Evolutionary conservation across 30 jellyfish, hydroid and myxozoan genomes (phyloP), one percentile per base, ranked within the genome.

Genomic region (Aurelia aurita): DNA sequence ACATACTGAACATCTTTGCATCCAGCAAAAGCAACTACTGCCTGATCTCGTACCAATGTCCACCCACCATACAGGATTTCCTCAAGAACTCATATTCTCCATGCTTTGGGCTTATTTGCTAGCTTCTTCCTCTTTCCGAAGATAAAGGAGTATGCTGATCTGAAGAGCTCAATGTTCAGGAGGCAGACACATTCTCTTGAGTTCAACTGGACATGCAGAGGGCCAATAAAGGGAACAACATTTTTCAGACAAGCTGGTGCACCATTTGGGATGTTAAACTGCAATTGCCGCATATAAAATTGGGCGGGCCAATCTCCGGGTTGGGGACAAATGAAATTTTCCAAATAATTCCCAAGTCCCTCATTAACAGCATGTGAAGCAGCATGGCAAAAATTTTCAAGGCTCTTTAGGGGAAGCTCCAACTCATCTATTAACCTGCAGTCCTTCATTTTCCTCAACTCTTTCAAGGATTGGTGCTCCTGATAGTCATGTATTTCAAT

Each of bases 221-320:
- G n/a, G n/a, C n/a, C n/a, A n/a, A n/a, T n/a, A n/a, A n/a, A n/a
- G n/a, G n/a, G n/a, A n/a, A n/a, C n/a, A n/a, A n/a, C n/a, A n/a
- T n/a, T n/a, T n/a, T n/a, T n/a, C n/a, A n/a, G n/a, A n/a, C n/a
- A n/a, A n/a, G n/a, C n/a, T n/a, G n/a, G n/a, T n/a, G n/a, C n/a
- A n/a, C n/a, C n/a, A n/a, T n/a, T n/a, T n/a, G n/a, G n/a, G n/a
- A n/a, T n/a, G n/a, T n/a, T n/a, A n/a, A n/a, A n/a, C n/a, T n/a
- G n/a, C n/a, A n/a, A n/a, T n/a, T n/a, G n/a, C n/a, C n/a, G n/a
- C n/a, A n/a, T n/a, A n/a, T n/a, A n/a, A n/a, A n/a, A n/a, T 47
- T 58, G 89, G 10, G 89, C 78, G 0, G 89, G 89, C 89, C 87
- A 74, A 53, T 74, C 87, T n/a, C 74, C 87, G 0, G 73, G 87